Base-by-base conservation (phyloP, 2,888 invertebrate genomes). In the Diogma glabrata region DNA sequence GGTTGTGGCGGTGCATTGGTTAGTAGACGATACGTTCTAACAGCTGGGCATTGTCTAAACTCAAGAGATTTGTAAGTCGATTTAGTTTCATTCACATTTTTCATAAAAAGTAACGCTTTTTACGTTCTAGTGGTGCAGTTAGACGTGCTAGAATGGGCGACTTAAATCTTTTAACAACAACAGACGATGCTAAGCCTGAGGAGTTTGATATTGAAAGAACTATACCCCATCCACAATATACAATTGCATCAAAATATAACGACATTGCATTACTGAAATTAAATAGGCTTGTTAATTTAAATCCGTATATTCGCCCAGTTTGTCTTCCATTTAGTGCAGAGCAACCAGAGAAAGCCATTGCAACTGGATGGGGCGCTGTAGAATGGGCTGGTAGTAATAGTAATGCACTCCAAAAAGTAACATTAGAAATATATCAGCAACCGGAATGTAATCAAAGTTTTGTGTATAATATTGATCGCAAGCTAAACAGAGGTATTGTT, bases 391-490 rank as follows among this genome's bases (percentile, higher is more conserved):
- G 62, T 19, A 50, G 43, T 2, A 60, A 64, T 36, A 64, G 67
- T 40, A 65, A 61, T 12, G 64, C 69, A 54, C 60, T 80, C 50
- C 60, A 72, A 7, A 77, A 77, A 61, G 78, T 79, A 0, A 69
- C 66, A 3, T 60, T 80, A 9, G 64, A 65, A 20, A 47, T 36
- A 46, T 52, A 26, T 28, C 24, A 38, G 2, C 40, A 49, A 5
- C 8, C 10, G 12, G 49, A 51, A 30, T 53, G 49, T 14, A 47
- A 46, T 24, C 3, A 16, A 16, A 38, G 17, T 6, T 49, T 24
- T 10, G 17, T 23, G 17, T 3, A 20, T 12, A 14, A n/a, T 10
- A 36, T n/a, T 3, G 24, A 45, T 28, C 5, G 43, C 12, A 43
- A 38, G 24, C 8, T 56, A 8, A 8, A 16, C 8, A 12, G 51